A percentile compares a stretch with the other conserved stretches of the same genome.
Conservation (phyloP, 2,888 invertebrate species). For the Cheilosia vulpina region DNA sequence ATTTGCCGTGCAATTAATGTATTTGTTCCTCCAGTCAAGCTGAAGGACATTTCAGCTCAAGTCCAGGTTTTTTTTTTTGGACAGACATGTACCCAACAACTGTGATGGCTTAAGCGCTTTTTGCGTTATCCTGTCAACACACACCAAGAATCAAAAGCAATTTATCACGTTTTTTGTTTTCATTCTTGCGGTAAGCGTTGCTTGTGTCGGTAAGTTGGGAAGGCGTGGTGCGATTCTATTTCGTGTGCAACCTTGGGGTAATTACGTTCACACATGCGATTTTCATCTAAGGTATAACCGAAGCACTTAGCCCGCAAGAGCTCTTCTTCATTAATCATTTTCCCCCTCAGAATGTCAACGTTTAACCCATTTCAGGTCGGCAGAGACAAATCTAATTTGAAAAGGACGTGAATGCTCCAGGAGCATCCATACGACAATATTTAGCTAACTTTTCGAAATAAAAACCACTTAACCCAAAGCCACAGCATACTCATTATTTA, state of each 20-base stretch:
- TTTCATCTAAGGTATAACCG: constrained; percentile 14
- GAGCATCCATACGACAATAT: background rate
- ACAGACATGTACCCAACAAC: background rate
- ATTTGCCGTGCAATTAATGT: background rate
- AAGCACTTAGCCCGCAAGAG: constrained; percentile 5
- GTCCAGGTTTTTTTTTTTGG: background rate
- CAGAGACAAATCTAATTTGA: constrained; percentile 14
- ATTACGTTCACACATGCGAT: constrained; percentile 17
- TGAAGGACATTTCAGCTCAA: background rate
- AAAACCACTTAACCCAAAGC: constrained; percentile 28
- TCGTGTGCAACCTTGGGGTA: constrained; percentile 1
- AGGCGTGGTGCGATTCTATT: constrained; percentile 11
- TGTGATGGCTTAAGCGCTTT: background rate
- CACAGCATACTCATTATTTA: background rate
- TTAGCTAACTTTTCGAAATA: constrained; percentile 7
- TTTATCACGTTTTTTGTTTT: constrained; percentile 10
- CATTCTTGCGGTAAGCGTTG: background rate
- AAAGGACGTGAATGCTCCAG: constrained; percentile 4
- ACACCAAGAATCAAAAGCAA: constrained; percentile 12
- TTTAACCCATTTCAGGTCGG: constrained; percentile 13
- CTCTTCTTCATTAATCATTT: constrained; percentile 20
- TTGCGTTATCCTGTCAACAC: background rate
- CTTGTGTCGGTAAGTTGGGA: background rate
- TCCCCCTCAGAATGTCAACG: background rate
- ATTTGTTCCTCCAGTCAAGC: background rate